These are phyloP conservation scores for Nematolebias whitei DNA, from an alignment of 2,113 vertebrate species.

Conservation along the genomic window DNA sequence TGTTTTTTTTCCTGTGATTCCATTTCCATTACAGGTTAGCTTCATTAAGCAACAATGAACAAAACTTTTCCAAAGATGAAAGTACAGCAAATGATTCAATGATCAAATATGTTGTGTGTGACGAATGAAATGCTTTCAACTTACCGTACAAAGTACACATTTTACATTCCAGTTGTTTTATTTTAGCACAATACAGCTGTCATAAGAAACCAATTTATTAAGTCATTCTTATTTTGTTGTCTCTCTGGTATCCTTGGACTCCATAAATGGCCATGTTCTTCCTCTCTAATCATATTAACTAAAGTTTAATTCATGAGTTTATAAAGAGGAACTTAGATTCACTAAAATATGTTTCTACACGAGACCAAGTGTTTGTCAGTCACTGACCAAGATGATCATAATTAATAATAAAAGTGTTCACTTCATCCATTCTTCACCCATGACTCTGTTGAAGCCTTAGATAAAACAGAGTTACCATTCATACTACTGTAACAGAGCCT, in stretches of 20 bases:
- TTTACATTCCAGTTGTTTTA: conserved; percentile 36
- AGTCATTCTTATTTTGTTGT: conserved; percentile 39
- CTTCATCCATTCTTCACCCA: conserved; percentile 17
- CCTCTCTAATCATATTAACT: conserved; percentile 11
- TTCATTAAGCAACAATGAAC: conserved; percentile 22
- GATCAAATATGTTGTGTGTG: conserved; percentile 3
- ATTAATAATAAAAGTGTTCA: not conserved
- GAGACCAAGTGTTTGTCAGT: not conserved
- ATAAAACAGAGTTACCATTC: conserved; percentile 58
- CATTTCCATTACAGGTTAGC: conserved; percentile 36
- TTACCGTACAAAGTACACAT: conserved; percentile 23
- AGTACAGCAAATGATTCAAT: conserved; percentile 11
- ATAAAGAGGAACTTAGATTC: conserved; percentile 1
- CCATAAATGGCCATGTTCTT: conserved; percentile 48
- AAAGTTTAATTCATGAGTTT: conserved; percentile 3
- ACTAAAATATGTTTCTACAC: not conserved
- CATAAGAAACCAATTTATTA: conserved; percentile 31
- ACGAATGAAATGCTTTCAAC: not conserved
- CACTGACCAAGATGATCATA: not conserved
- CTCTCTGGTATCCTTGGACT: not conserved
- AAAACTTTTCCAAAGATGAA: conserved; percentile 13
- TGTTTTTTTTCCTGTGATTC: conserved; percentile 18
- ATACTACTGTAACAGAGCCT: conserved; percentile 34
- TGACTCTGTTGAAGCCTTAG: conserved; percentile 27
- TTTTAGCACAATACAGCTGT: conserved; percentile 14